These are phyloP conservation scores for Seriola quinqueradiata DNA, from an alignment of 2,113 vertebrate genomes.

Conservation along the genomic window DNA sequence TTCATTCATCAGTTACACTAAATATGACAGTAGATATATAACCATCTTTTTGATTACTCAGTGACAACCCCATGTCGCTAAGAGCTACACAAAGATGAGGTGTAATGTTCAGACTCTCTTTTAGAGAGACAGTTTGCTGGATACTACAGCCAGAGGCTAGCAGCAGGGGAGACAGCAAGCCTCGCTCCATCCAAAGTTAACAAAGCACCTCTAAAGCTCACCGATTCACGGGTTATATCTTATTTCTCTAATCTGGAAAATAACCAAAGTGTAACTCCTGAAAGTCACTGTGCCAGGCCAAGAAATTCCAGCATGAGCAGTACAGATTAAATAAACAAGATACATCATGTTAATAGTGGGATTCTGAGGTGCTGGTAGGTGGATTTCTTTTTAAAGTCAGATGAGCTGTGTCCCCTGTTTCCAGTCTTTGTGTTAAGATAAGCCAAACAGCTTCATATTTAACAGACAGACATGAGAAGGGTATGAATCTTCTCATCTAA, in stretches of 20 bases:
- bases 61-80: background rate
- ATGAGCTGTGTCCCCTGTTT: background rate
- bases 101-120: background rate
- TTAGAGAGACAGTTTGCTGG: background rate
- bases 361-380: background rate
- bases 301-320: background rate
- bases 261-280: background rate
- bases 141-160: background rate
- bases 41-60: background rate
- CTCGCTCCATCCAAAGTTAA: background rate
- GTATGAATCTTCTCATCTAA: background rate
- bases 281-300: background rate
- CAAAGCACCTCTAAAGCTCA: background rate
- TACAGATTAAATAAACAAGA: background rate
- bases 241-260: background rate
- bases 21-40: background rate
- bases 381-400: background rate
- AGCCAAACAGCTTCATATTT: slow-evolving; percentile 11
- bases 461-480: background rate
- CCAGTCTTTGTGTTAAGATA: slow-evolving; percentile 4
- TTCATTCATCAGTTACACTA: slow-evolving; percentile 1
- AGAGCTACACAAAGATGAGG: background rate
- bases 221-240: background rate
- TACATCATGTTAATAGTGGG: background rate
- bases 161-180: background rate